Conservation (phyloP, 2,113 vertebrate genomes). For the Pangasianodon hypophthalmus region DNA sequence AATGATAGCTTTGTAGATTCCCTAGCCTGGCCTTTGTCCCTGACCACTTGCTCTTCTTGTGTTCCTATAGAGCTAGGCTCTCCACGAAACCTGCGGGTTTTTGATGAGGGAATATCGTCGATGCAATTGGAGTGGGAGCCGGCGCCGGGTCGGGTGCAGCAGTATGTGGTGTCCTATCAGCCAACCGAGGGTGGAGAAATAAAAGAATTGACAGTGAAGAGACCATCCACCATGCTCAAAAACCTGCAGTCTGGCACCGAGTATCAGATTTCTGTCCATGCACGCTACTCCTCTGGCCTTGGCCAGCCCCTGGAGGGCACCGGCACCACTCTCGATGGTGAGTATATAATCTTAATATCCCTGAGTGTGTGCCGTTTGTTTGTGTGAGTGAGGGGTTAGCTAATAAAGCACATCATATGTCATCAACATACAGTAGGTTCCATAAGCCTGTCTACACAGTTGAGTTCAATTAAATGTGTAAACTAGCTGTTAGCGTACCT, state of each 20-base stretch:
- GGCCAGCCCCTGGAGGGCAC: slow-evolving; percentile 79
- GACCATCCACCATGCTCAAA: slow-evolving; percentile 70
- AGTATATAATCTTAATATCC: slow-evolving; percentile 24
- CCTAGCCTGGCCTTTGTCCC: not conserved
- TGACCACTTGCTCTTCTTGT: not conserved
- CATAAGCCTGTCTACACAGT: not conserved
- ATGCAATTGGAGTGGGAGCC: slow-evolving; percentile 79
- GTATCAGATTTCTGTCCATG: slow-evolving; percentile 79
- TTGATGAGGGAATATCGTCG: slow-evolving; percentile 77
- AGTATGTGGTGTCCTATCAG: slow-evolving; percentile 78
- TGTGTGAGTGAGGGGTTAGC: not conserved
- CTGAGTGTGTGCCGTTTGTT: not conserved
- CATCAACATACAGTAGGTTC: not conserved
- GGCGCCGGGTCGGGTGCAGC: slow-evolving; percentile 80
- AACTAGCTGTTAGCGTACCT: not conserved
- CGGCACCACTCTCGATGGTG: slow-evolving; percentile 86
- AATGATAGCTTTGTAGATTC: not conserved
- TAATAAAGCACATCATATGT: not conserved
- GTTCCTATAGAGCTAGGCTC: slow-evolving; percentile 75
- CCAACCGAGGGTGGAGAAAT: slow-evolving; percentile 74
- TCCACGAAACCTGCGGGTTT: slow-evolving; percentile 80
- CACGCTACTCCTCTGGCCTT: slow-evolving; percentile 80
- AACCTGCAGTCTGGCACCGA: slow-evolving; percentile 76
- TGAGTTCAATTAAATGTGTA: not conserved
- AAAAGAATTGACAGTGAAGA: slow-evolving; percentile 77